These are phyloP conservation scores for Meda fulgida DNA, from an alignment of 2,797 vertebrate genomes.

Conservation along the genomic window DNA sequence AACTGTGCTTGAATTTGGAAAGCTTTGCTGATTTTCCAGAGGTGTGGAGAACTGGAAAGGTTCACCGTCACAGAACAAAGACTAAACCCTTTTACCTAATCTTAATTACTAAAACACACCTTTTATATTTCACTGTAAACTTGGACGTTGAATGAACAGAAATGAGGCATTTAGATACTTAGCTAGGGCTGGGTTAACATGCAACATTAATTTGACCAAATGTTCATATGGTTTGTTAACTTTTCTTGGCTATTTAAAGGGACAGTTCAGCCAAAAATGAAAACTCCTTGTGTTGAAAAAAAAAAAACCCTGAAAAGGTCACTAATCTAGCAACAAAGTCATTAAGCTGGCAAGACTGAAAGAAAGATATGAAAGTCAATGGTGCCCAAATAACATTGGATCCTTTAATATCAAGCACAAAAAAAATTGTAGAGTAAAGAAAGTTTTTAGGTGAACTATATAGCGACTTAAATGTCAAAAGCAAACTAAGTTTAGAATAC, in stretches of 20 bases:
- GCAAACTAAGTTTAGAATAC: not conserved
- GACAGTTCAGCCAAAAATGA: too few species aligned
- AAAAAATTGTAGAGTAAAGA: not conserved
- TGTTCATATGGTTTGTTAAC: constrained; percentile 32
- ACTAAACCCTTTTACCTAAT: not conserved
- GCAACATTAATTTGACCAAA: constrained; percentile 36
- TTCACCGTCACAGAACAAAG: not conserved
- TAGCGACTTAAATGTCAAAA: not conserved
- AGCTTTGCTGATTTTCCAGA: constrained; percentile 7
- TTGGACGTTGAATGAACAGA: not conserved
- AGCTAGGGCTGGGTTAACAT: constrained; percentile 6
- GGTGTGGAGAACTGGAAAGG: constrained; percentile 11
- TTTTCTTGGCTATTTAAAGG: constrained; percentile 3
- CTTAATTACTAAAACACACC: constrained; percentile 26
- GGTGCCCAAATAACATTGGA: not conserved
- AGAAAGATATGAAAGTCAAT: not conserved
- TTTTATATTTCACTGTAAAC: constrained; percentile 20
- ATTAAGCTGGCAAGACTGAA: not conserved
- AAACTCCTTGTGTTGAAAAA: too few species aligned
- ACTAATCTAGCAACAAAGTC: not conserved
- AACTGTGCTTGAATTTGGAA: constrained; percentile 9
- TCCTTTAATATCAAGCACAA: not conserved
- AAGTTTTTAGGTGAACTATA: not conserved
- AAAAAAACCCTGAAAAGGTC: not conserved
- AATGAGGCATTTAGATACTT: not conserved